Base-by-base conservation (phyloP, 2,888 invertebrate species). In the Campopleginae sp. region DNA sequence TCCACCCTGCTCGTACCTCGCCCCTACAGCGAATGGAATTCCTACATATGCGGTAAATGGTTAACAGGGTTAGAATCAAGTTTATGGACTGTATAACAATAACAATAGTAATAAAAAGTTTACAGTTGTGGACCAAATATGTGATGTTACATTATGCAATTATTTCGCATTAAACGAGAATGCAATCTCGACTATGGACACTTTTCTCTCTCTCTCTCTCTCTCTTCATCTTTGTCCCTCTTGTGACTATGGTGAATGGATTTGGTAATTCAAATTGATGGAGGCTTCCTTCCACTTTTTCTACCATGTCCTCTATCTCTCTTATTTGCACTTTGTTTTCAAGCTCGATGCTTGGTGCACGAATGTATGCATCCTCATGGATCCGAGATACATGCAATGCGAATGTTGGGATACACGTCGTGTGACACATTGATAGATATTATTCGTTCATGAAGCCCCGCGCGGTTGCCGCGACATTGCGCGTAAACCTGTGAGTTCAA, bases 181-280 rank as follows among this genome's bases (percentile, higher is more conserved):
- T 80, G 27, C 79, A 85, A 85, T 85, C 66, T 72, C 71, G 31
- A 14, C 38, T 58, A 58, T 71, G 71, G 54, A 65, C 61, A 27
- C 63, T 71, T 76, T 63, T 46, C 63, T 38, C n/a, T 63, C 51
- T 27, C 72, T 68, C 74, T 66, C 54, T 42, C 33, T n/a, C 7
- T 48, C 42, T n/a, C 7, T 61, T n/a, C 17, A 17, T 27, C 44
- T 8, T 38, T 51, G n/a, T 48, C 63, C 33, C 19, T 51, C 66
- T 58, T 44, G 6, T 14, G 46, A 27, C 70, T 66, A 19, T 54
- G n/a, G 58, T 76, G 80, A 84, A 84, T 84, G 70, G 79, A 80
- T 84, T 80, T 71, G 71, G 71, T 71, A 76, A 84, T 84, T 65
- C 70, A 71, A 80, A 84, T 84, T 76, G 75, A 80, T 84, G 83